Evolutionary conservation across 1,140 invertebrate species (phyloP), one percentile per base, ranked within the genome.

Genomic region (Harpegnathos saltator): DNA sequence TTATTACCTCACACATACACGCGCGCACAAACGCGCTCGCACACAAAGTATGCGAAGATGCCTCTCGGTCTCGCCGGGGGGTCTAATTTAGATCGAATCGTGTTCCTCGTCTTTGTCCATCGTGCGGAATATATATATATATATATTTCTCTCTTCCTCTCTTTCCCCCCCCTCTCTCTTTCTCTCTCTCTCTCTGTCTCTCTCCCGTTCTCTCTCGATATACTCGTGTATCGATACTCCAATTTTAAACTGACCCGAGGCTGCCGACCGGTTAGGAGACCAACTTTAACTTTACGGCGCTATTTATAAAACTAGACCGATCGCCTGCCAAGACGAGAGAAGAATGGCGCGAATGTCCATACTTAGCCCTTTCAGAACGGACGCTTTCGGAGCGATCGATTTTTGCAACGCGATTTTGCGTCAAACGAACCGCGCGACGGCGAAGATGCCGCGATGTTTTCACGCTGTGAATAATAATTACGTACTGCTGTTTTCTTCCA

Each of bases 231-330:
- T 54, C 17, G 44, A 65, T 52, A 52, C 24, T 63, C 29, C 52
- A 65, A 52, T 77, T 24, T 17, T 52, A 68, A 77, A 56, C 9
- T 14, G 15, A 26, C 26, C 15, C n/a, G n/a, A 33, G 48, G 48
- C 19, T 66, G 48, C 2, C 19, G 66, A 52, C 61, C 19, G 22
- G 14, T 66, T 56, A 26, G 11, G 22, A 44, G 29, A 58, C 14
- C 19, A 78, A 58, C 54, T 56, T 69, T 44, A 58, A 44, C 22
- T 56, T 14, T 19, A 24, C 14, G 7, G 1, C 24, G 26, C 50
- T 56, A 78, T 68, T 68, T 68, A 44, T 44, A 78, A 78, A 78
- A 66, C 17, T 38, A 54, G 65, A 68, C 33, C 56, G 29, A 56
- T 1, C 66, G 19, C 17, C 12, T 68, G 33, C 62, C 50, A 78